phyloP scores from a whole-genome alignment of 2,888 invertebrate species.

The Tiphia femorata region DNA sequence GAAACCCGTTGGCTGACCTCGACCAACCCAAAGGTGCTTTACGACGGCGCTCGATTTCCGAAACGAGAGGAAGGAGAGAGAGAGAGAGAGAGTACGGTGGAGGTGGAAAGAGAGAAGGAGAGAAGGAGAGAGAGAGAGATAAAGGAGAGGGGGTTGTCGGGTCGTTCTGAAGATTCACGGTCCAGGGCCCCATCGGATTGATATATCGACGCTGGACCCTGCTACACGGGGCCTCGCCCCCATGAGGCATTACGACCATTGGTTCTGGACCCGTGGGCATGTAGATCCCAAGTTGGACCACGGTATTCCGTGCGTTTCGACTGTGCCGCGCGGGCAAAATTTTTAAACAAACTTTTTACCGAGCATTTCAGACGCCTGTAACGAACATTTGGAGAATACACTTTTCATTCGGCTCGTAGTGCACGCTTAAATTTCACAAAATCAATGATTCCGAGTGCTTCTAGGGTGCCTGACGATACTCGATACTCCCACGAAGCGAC shows the following conservation, averaged over 20 bases:
- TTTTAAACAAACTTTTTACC: too few relatives aligned
- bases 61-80: constrained; percentile 30
- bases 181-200: constrained; percentile 29
- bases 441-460: too few relatives aligned
- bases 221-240: constrained; percentile 34
- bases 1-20: background rate
- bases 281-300: constrained; percentile 33
- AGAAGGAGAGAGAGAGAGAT: background rate
- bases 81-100: background rate
- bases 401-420: too few relatives aligned
- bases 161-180: constrained; percentile 28
- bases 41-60: constrained; percentile 38
- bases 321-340: too few relatives aligned
- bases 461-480: too few relatives aligned
- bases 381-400: too few relatives aligned
- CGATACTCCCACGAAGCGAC: too few relatives aligned
- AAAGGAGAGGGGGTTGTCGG: constrained; percentile 1
- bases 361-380: too few relatives aligned
- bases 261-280: too few relatives aligned
- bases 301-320: too few relatives aligned
- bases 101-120: background rate
- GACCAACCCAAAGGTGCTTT: constrained; percentile 29
- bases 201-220: constrained; percentile 38
- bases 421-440: too few relatives aligned
- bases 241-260: constrained; percentile 33